A percentile compares a stretch with the other conserved stretches of the same genome.
phyloP scores from a whole-genome alignment of 2,113 vertebrate species.

The Laterallus jamaicensis region DNA sequence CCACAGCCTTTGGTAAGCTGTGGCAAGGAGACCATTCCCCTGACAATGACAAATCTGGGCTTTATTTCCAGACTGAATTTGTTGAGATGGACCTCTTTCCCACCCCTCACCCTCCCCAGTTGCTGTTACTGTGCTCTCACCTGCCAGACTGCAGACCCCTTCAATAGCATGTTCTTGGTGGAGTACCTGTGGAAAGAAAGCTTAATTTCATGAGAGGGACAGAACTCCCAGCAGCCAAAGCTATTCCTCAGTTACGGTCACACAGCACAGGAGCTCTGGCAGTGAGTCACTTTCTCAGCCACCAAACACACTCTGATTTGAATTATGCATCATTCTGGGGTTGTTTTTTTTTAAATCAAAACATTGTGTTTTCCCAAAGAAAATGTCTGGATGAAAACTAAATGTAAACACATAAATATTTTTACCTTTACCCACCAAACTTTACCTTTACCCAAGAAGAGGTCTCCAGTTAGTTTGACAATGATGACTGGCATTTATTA shows the following conservation, averaged over 20 bases:
- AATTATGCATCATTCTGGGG: not conserved
- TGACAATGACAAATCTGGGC: not conserved
- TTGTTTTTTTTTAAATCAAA: not conserved
- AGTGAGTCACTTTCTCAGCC: not conserved
- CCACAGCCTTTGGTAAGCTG: not conserved
- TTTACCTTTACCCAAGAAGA: not conserved
- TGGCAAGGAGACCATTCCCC: not conserved
- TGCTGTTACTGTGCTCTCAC: not conserved
- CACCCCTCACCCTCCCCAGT: not conserved
- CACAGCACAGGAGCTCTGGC: not conserved
- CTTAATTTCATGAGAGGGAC: not conserved
- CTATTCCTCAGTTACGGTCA: not conserved
- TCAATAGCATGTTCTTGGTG: rapidly evolving
- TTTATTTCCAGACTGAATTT: not conserved
- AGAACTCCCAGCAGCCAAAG: not conserved
- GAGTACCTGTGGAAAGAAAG: not conserved
- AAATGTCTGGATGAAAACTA: not conserved
- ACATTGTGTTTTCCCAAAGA: not conserved
- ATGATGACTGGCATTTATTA: not conserved
- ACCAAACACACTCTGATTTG: not conserved
- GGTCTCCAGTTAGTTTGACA: not conserved
- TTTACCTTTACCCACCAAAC: not conserved
- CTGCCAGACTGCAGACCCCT: not conserved
- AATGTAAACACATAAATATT: not conserved
- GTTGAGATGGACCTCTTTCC: not conserved